Base-by-base conservation (phyloP, 2,888 invertebrate genomes). In the Sarcophaga variegata region DNA sequence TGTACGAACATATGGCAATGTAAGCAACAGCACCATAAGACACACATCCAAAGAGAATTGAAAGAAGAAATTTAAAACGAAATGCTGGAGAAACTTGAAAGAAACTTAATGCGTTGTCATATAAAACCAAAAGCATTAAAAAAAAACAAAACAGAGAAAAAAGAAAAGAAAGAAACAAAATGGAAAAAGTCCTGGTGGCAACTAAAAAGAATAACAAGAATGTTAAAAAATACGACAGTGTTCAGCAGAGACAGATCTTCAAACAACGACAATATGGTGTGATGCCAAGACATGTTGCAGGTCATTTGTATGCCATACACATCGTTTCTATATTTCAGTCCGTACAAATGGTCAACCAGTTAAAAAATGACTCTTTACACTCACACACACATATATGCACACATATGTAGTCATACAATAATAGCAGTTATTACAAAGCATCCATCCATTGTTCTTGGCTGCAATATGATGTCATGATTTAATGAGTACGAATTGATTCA, bases 401-500 rank as follows among this genome's bases (percentile, higher is more conserved):
- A 76, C 27, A 20, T 11, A 69, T 54, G 17, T 14, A 49, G 14
- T 14, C 49, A 49, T 17, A 54, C 17, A 54, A 14, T 54, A 54
- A 54, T 54, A 54, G 17, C 17, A 54, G 17, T 54, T 54, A 54
- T 54, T 12, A 17, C 54, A 54, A 54, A 17, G 17, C 54, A 54
- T 54, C 5, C 37, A 81, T 78, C 17, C 37, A 81, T 78, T 87
- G 84, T 79, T 71, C 70, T 67, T 81, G 76, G 5, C 17, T 84
- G 70, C 71, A 79, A 75, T 66, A 59, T 84, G 81, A 83, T 81
- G 84, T 84, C 87, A 79, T 82, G 78, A 81, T 84, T 87, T 80
- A 84, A 84, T 84, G 81, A 87, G 78, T 78, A 79, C 76, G 60
- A 84, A 87, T 87, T 82, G 75, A 14, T 87, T 81, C 37, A 60